phyloP scores from a whole-genome alignment of 2,113 vertebrate species.

The Microcebus jonahi region DNA sequence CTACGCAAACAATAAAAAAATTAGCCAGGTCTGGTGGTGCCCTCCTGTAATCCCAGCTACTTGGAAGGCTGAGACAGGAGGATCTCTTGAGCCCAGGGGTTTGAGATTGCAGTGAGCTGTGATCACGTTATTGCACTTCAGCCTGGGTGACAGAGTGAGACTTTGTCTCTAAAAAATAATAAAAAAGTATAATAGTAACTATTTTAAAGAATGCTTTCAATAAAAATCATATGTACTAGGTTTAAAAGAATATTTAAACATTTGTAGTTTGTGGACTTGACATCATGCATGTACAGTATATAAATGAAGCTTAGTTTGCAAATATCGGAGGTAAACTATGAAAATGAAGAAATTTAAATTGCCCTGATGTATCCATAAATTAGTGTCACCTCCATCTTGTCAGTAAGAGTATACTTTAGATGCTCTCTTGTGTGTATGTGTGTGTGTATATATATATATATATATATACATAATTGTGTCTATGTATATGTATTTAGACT shows the following conservation, averaged over 20 bases:
- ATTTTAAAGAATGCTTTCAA: neutral
- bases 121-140: too few relatives aligned
- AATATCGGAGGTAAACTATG: neutral
- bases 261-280: neutral
- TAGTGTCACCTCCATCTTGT: neutral
- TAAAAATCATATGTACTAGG: neutral
- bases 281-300: neutral
- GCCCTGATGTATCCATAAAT: neutral
- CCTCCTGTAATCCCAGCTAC: too few relatives aligned
- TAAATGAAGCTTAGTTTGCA: constrained; percentile 28
- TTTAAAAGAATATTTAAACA: constrained; percentile 23
- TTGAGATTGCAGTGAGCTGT: too few relatives aligned
- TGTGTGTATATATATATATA: neutral
- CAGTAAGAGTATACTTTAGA: neutral
- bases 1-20: too few relatives aligned
- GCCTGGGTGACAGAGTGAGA: too few relatives aligned
- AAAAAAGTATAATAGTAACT: neutral
- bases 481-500: neutral
- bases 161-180: too few relatives aligned
- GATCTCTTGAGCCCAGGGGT: too few relatives aligned
- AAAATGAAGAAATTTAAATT: constrained; percentile 31
- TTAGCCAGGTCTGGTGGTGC: too few relatives aligned
- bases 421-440: neutral
- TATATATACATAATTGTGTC: neutral
- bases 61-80: too few relatives aligned